Conservation (phyloP, 2,797 vertebrate genomes). For the Danio tinwini region DNA sequence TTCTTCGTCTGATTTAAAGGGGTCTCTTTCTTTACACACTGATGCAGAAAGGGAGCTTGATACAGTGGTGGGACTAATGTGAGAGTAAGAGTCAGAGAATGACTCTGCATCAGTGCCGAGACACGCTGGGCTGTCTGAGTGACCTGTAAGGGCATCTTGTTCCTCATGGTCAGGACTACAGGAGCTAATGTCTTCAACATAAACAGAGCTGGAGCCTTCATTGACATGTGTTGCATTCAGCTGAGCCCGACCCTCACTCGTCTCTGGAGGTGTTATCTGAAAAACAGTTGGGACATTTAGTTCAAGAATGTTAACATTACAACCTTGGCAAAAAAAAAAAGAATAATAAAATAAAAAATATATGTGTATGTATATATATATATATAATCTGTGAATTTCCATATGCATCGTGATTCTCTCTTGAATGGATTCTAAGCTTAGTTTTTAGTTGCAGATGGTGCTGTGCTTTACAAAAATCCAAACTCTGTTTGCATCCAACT, state of each 20-base stretch:
- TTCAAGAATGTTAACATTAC: neutral
- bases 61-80: constrained; percentile 65
- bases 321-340: too few species aligned
- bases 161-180: constrained; percentile 45
- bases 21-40: constrained; percentile 64
- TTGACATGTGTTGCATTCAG: constrained; percentile 35
- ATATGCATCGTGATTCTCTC: too few species aligned
- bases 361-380: too few species aligned
- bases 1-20: constrained; percentile 56
- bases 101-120: constrained; percentile 65
- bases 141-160: constrained; percentile 56
- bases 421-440: too few species aligned
- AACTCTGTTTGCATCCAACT: too few species aligned
- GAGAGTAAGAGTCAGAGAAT: constrained; percentile 76
- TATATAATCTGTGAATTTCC: too few species aligned
- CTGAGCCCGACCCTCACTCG: constrained; percentile 47
- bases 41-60: constrained; percentile 56
- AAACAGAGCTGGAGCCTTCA: constrained; percentile 39
- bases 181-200: constrained; percentile 49
- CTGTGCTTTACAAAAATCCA: too few species aligned
- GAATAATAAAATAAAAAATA: too few species aligned
- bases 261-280: constrained; percentile 63
- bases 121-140: constrained; percentile 51
- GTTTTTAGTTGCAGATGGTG: too few species aligned
- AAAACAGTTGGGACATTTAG: constrained; percentile 41